Evolutionary conservation across 2,888 invertebrate species (phyloP), one percentile per base, ranked within the genome.

Genomic region (Oithona nana): DNA sequence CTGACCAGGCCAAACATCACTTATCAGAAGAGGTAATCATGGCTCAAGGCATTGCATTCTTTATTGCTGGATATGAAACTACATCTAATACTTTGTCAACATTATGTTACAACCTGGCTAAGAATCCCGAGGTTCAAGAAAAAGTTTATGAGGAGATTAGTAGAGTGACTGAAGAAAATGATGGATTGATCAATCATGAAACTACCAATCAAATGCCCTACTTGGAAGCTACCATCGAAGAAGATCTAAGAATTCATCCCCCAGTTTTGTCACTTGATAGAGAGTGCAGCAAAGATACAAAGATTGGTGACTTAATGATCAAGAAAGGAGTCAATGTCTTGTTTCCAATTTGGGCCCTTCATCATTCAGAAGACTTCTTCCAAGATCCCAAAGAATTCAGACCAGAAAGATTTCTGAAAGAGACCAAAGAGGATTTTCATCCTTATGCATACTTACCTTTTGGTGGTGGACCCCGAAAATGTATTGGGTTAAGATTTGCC

Each of bases 11-110:
- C 16, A 20, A 13, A 2, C n/a, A 57, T 8, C 29, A 26, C n/a
- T 16, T 51, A 22, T 28, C 20, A n/a, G 61, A 61, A 16, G 31
- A 61, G n/a, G 20, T 28, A 29, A 61, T 61, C 26, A 28, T 57
- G 28, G 63, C 51, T 22, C 51, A 63, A 29, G 49, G 26, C n/a
- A 30, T 63, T 28, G 30, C 28, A 11, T 63, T 63, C 30, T 63
- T 63, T 24, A n/a, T 64, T 22, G 63, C 63, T 48, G 63, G 63
- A 2, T 63, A 24, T 51, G 63, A 63, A 6, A 63, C 63, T 16
- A 64, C 63, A 13, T 60, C 61, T 4, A 49, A 60, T 22, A 48
- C 61, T 11, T n/a, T 63, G 52, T 22, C 48, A n/a, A 50, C 26
- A 22, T 48, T 48, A 22, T 51, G n/a, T n/a, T 63, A 63, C 61